Evolutionary conservation across 2,797 vertebrate genomes (phyloP).

Genomic region (Macroramphosus scolopax): DNA sequence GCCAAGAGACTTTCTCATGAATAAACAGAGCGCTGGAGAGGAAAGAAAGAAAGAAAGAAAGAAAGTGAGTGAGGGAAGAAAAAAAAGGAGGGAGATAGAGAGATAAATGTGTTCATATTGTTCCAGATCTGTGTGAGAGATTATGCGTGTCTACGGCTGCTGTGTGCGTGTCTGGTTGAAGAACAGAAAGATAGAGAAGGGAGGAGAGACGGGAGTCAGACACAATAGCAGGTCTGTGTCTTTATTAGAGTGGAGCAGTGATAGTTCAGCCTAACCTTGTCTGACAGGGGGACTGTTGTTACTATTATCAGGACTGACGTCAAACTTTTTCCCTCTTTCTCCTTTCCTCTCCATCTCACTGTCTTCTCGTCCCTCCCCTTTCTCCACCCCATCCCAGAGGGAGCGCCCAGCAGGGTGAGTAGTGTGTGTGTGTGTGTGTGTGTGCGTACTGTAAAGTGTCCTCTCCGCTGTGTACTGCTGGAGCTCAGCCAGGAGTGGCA

Average conservation of each 20-base stretch:
- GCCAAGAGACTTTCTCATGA: conserved; percentile 66
- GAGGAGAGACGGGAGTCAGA: conserved; percentile 42
- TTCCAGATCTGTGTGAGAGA: conserved; percentile 45
- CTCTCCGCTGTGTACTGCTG: conserved; percentile 43
- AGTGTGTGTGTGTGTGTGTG: conserved; percentile 35
- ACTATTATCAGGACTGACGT: conserved; percentile 75
- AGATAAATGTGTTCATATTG: conserved; percentile 50
- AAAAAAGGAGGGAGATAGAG: conserved; percentile 24
- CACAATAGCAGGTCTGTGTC: conserved; percentile 66
- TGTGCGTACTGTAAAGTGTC: conserved; percentile 42
- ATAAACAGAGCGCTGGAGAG: conserved; percentile 45
- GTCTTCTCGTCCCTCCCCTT: conserved; percentile 18
- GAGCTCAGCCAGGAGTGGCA: conserved; percentile 41
- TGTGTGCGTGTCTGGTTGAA: conserved; percentile 47
- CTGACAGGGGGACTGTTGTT: conserved; percentile 65
- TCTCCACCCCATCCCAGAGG: conserved; percentile 65
- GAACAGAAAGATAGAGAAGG: conserved; percentile 33
- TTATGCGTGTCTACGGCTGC: conserved; percentile 46
- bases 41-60: conserved; percentile 17
- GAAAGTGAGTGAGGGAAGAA: conserved; percentile 20
- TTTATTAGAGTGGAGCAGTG: conserved; percentile 66
- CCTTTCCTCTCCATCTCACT: conserved; percentile 26
- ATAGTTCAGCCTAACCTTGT: conserved; percentile 69
- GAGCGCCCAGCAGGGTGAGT: conserved; percentile 80
- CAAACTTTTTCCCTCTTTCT: conserved; percentile 56